These are phyloP conservation scores for Eolophus roseicapilla DNA, from an alignment of 2,113 vertebrate genomes.

Conservation along the genomic window DNA sequence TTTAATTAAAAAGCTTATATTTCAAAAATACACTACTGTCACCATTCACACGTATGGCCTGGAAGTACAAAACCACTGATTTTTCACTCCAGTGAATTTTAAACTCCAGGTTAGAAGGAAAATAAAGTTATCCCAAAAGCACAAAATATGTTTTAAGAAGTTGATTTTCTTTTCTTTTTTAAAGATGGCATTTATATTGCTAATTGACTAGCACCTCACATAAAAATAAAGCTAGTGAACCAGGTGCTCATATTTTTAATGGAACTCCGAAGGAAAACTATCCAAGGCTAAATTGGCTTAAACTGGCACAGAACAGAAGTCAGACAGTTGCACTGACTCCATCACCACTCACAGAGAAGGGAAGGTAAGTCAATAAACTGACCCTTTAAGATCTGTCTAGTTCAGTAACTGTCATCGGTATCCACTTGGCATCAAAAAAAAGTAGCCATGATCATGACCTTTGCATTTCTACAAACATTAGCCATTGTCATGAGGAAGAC, in stretches of 20 bases:
- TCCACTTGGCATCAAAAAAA: constrained; percentile 27
- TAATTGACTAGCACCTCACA: not conserved
- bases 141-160: not conserved
- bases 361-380: constrained; percentile 5
- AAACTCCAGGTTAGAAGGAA: not conserved
- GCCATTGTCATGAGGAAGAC: constrained; percentile 49
- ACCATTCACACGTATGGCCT: not conserved
- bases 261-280: not conserved
- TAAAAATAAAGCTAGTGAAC: not conserved
- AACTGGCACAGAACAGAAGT: not conserved
- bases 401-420: not conserved
- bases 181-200: not conserved
- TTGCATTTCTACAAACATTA: constrained; percentile 51
- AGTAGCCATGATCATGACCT: constrained; percentile 47
- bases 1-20: not conserved
- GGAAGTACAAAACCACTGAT: not conserved
- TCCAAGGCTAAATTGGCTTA: not conserved
- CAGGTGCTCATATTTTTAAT: not conserved
- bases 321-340: not conserved
- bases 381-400: not conserved
- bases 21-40: not conserved
- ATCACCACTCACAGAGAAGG: not conserved
- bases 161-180: not conserved
- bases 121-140: not conserved
- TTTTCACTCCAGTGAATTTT: not conserved